Evolutionary conservation across 2,888 invertebrate species (phyloP), one percentile per base, ranked within the genome.

Genomic region (Ichneumon xanthorius): DNA sequence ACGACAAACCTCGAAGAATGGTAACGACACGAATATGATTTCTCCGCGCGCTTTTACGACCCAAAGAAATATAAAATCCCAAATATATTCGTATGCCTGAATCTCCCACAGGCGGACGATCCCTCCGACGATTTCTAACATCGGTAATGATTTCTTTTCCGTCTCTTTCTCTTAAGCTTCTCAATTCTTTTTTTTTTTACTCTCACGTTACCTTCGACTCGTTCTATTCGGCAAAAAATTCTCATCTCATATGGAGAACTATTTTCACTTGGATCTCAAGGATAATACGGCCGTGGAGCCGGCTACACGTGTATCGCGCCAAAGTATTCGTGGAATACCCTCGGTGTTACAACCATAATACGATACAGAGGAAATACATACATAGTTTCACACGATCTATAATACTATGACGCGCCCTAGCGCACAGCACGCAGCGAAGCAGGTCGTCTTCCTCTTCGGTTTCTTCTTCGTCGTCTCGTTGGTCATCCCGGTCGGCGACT

Each of bases 21-120:
- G 82, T 85, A 87, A 78, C 81, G 81, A 81, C 85, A 79, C 50
- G 75, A 83, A 85, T 86, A 84, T 84, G 82, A 82, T 87, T 84
- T 86, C 85, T 80, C 84, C 73, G 40, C 58, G 76, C 72, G 73
- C 84, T 76, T 87, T 87, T 87, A 87, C 86, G 85, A 86, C 70
- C 68, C 77, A 76, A 67, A 55, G 77, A 80, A 71, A 86, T 78
- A 86, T 87, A 87, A 87, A 87, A 82, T 84, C 72, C 79, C 63
- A 40, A 84, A 84, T 82, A 82, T 86, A 84, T 87, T 86, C 80
- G 70, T 79, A 65, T 71, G 40, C 5, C 76, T 11, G 70, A 70
- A 26, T 33, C 70, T 45, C 33, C 19, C 61, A 79, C 68, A 76
- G 53, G 63, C 67, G 58, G 63, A 16, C 48, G 75, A 65, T 53